phyloP scores from a whole-genome alignment of 2,113 vertebrate genomes.

The Camelus bactrianus region DNA sequence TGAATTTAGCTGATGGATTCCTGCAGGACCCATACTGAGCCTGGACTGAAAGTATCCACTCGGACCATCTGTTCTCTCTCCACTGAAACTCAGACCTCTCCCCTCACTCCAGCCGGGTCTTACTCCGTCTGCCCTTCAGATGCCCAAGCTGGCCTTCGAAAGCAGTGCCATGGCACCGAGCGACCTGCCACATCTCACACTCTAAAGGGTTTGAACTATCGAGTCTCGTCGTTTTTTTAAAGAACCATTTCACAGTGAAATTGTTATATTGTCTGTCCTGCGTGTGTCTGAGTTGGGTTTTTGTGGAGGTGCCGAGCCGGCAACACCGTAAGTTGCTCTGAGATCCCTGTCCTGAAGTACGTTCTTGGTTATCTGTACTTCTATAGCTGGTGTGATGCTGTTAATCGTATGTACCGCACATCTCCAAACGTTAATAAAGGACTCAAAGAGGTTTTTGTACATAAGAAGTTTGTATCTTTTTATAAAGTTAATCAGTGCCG shows the following conservation, averaged over 20 bases:
- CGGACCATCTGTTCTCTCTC: slow-evolving; percentile 64
- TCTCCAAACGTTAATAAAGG: slow-evolving; percentile 87
- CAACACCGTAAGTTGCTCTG: slow-evolving; percentile 72
- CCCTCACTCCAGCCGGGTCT: slow-evolving; percentile 57
- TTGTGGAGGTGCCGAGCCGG: slow-evolving; percentile 52
- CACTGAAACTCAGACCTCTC: slow-evolving; percentile 69
- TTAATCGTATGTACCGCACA: slow-evolving; percentile 85
- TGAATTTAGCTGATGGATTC: slow-evolving; percentile 57
- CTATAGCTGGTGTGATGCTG: slow-evolving; percentile 84
- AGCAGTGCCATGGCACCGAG: slow-evolving; percentile 81
- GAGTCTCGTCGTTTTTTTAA: slow-evolving; percentile 73
- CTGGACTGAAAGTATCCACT: slow-evolving; percentile 64
- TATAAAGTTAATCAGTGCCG: neutral
- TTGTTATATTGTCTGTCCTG: slow-evolving; percentile 82
- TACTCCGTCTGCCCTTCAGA: slow-evolving; percentile 75
- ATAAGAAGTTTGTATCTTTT: slow-evolving; percentile 71
- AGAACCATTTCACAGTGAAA: slow-evolving; percentile 84
- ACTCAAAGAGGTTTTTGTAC: slow-evolving; percentile 88
- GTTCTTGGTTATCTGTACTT: slow-evolving; percentile 79
- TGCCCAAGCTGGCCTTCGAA: slow-evolving; percentile 81
- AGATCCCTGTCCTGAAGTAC: slow-evolving; percentile 83
- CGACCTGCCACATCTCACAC: slow-evolving; percentile 72
- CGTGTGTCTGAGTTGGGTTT: slow-evolving; percentile 80
- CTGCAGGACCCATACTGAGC: slow-evolving; percentile 74
- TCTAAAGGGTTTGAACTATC: slow-evolving; percentile 77